phyloP scores from a whole-genome alignment of 2,797 vertebrate species.

The Thamnophis elegans region DNA sequence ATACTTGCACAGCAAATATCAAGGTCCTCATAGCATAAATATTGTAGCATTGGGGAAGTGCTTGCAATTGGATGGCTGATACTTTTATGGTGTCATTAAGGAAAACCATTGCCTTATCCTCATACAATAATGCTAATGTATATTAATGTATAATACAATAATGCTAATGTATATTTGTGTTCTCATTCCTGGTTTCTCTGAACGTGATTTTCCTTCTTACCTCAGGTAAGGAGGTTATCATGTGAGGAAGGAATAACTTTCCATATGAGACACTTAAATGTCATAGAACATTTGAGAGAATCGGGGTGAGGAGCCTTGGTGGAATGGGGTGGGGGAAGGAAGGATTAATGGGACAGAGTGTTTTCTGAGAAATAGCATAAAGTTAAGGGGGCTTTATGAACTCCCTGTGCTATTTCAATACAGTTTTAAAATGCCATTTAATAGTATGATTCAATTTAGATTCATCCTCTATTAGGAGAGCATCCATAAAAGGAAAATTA shows the following conservation, averaged over 20 bases:
- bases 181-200: background rate
- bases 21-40: background rate
- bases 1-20: background rate
- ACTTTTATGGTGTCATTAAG: background rate
- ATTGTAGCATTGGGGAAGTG: background rate
- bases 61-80: background rate
- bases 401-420: conserved; percentile 29
- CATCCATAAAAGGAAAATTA: conserved; percentile 59
- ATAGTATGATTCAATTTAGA: conserved; percentile 51
- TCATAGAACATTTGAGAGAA: background rate
- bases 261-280: conserved; percentile 8
- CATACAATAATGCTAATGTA: background rate
- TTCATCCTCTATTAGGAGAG: conserved; percentile 53
- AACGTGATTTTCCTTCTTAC: background rate
- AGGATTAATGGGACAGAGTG: conserved; percentile 26
- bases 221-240: background rate
- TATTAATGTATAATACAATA: background rate
- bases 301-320: background rate
- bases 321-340: background rate
- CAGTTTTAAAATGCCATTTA: conserved; percentile 44
- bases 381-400: conserved; percentile 45
- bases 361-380: conserved; percentile 32
- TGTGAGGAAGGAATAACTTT: background rate
- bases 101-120: background rate
- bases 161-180: background rate